Conservation (phyloP, 2,797 vertebrate species). For the Hyperoplus lanceolatus region DNA sequence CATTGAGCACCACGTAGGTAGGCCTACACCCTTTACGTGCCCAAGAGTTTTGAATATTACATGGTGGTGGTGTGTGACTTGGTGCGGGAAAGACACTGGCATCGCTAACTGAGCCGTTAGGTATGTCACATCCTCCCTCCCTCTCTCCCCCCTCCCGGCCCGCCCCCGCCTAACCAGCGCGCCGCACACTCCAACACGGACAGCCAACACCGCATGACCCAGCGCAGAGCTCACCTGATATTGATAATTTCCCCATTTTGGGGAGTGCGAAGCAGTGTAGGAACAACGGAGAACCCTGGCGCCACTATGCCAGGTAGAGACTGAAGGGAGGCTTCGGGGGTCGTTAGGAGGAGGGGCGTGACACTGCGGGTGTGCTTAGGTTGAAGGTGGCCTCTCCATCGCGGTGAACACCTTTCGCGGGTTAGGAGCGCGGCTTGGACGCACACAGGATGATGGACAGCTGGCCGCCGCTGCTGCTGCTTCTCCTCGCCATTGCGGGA, state of each 20-base stretch:
- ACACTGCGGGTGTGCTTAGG: constrained; percentile 64
- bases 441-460: constrained; percentile 72
- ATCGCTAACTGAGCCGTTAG: constrained; percentile 46
- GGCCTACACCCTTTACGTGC: neutral
- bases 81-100: constrained; percentile 57
- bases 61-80: constrained; percentile 50
- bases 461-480: constrained; percentile 70
- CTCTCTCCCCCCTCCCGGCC: constrained; percentile 35
- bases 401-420: constrained; percentile 74
- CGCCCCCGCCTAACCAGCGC: constrained; percentile 71
- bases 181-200: constrained; percentile 73
- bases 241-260: constrained; percentile 1
- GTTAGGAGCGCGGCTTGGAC: constrained; percentile 60
- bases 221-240: constrained; percentile 73
- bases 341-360: constrained; percentile 54
- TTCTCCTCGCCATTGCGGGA: constrained; percentile 85
- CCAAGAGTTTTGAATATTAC: constrained; percentile 41
- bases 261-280: constrained; percentile 23
- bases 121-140: constrained; percentile 46
- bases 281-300: constrained; percentile 52
- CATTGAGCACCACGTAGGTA: neutral
- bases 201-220: constrained; percentile 52
- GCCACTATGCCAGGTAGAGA: constrained; percentile 76
- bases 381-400: constrained; percentile 68
- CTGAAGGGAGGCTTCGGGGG: constrained; percentile 57